Percentiles rank a stretch among this genome's conserved stretches.
Conservation (phyloP, 2,888 invertebrate genomes). For the Diadromus collaris region DNA sequence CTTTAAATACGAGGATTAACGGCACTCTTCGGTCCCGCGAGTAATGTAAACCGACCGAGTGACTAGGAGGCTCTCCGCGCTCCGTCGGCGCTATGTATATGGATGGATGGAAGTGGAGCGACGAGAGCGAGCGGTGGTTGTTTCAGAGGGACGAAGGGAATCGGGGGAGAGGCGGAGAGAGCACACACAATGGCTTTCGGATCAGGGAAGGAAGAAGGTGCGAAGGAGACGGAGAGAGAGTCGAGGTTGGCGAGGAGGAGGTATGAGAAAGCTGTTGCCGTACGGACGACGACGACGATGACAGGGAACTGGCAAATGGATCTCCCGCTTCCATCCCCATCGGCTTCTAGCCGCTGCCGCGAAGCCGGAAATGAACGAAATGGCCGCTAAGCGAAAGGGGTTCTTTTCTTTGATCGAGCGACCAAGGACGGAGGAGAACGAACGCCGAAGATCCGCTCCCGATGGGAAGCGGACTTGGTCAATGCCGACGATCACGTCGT, state of each 20-base stretch:
- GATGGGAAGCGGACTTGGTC: conserved; percentile 26
- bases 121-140: conserved; percentile 32
- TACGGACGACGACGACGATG: conserved; percentile 63
- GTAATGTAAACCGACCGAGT: conserved; percentile 77
- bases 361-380: conserved; percentile 79
- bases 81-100: conserved; percentile 18
- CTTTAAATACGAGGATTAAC: conserved; percentile 70
- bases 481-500: conserved; percentile 33
- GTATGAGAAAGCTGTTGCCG: conserved; percentile 48
- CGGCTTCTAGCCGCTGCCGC: conserved; percentile 39
- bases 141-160: conserved; percentile 34
- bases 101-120: conserved; percentile 30
- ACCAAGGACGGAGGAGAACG: conserved; percentile 34
- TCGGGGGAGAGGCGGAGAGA: conserved; percentile 43
- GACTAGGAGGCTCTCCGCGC: conserved; percentile 57
- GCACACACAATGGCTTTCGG: conserved; percentile 56
- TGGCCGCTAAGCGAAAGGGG: conserved; percentile 78
- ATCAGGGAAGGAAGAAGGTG: conserved; percentile 61
- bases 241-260: conserved; percentile 54
- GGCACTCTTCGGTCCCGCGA: conserved; percentile 61
- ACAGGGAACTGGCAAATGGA: conserved; percentile 77
- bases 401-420: conserved; percentile 76
- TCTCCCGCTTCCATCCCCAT: conserved; percentile 67
- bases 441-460: conserved; percentile 12
- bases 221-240: conserved; percentile 65